Evolutionary conservation across 2,888 invertebrate species (phyloP), one percentile per base, ranked within the genome.

Genomic region (Biston betularia): DNA sequence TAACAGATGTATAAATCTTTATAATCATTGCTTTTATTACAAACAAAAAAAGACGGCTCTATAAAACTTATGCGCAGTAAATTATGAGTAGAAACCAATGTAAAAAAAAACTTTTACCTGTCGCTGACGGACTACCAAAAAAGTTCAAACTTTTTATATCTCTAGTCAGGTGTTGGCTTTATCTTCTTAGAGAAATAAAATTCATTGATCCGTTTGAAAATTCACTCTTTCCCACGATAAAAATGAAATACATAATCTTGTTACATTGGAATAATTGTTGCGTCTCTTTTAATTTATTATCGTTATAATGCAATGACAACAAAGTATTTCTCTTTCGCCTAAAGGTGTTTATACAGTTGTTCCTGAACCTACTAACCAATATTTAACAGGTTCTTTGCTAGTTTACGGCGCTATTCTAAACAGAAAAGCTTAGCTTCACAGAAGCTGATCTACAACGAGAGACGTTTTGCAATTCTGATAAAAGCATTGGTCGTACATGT

Each of bases 101-200:
- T 70, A 78, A 85, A 88, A 85, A 88, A 87, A 87, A 86, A 84
- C 73, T 40, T 67, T 76, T 90, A 90, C 90, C 90, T 91, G 89
- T 59, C 15, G 38, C 90, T 91, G 89, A 50, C 34, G 44, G 63
- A 71, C 83, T 84, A 81, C 86, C 76, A 83, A 81, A 86, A 85
- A 81, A 81, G 76, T 73, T 24, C 73, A 73, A 73, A 78, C 80
- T 79, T 77, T 77, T 73, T 75, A 71, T 77, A 75, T 77, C 68
- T 70, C 73, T 77, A 84, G 84, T 87, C 87, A 89, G 89, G 89
- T 89, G 89, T 83, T 81, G 82, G 84, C 82, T 86, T 84, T 84
- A 88, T 87, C 82, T 81, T 72, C 71, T 77, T 72, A 71, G 73
- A 75, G 72, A 77, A 72, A 72, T 70, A 76, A 72, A 44, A 44